These are phyloP conservation scores for Ophiothrix spiculata DNA, from an alignment of 35 echinoderm and acorn worm genomes.

Conservation along the genomic window DNA sequence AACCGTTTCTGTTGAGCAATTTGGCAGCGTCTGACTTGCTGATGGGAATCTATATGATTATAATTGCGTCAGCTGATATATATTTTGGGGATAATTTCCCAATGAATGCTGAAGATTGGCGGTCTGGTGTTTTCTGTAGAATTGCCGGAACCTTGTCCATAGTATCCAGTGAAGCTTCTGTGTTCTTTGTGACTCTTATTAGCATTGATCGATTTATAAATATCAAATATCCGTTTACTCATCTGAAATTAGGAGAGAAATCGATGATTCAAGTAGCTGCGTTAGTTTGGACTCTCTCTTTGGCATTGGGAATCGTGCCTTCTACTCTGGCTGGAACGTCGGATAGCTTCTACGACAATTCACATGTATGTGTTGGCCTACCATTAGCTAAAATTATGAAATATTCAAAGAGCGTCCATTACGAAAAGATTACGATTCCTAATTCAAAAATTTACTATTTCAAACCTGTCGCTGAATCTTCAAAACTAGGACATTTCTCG, in stretches of 20 bases:
- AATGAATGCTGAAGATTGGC: not conserved
- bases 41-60: not conserved
- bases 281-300: not conserved
- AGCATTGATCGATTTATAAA: not conserved
- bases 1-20: not conserved
- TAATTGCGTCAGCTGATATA: not conserved
- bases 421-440: not conserved
- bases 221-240: not conserved
- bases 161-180: conserved; percentile 3
- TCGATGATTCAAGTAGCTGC: not conserved
- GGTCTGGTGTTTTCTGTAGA: not conserved
- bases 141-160: not conserved
- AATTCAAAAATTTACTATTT: not conserved
- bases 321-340: not conserved
- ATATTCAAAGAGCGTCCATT: not conserved
- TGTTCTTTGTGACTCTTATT: not conserved
- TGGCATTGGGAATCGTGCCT: not conserved
- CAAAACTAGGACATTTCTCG: not conserved
- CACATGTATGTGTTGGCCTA: not conserved
- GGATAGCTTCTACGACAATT: not conserved
- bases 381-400: not conserved
- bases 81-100: not conserved
- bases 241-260: not conserved
- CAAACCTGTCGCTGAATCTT: too few relatives aligned
- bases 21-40: not conserved